Conservation (phyloP, 2,888 invertebrate genomes). For the Apodemia hepburni region DNA sequence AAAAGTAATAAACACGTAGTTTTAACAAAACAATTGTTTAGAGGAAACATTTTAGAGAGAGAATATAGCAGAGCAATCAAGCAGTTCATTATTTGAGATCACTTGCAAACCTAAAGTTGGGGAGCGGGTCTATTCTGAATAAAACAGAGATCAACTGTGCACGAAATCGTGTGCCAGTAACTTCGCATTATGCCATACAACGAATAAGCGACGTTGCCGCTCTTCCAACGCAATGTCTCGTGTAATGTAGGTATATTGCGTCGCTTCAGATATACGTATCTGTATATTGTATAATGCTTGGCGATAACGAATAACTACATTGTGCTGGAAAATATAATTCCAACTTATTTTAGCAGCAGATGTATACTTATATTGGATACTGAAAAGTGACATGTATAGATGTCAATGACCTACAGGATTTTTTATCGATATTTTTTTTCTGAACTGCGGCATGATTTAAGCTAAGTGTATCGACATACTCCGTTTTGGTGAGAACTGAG, state of each 20-base stretch:
- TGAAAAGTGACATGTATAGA: neutral
- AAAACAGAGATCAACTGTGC: constrained; percentile 27
- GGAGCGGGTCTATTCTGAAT: neutral
- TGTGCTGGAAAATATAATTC: constrained; percentile 9
- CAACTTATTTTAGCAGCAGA: neutral
- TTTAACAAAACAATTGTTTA: neutral
- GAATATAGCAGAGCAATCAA: neutral
- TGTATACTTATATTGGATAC: neutral
- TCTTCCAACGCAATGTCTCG: constrained; percentile 27
- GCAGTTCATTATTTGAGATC: neutral
- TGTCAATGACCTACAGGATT: neutral
- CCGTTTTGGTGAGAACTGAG: no score
- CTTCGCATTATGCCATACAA: constrained; percentile 29
- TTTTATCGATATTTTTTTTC: neutral
- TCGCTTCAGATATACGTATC: constrained; percentile 4
- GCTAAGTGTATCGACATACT: neutral
- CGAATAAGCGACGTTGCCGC: constrained; percentile 40
- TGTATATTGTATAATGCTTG: neutral
- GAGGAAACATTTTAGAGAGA: neutral
- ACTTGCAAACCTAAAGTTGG: neutral
- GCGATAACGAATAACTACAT: constrained; percentile 9
- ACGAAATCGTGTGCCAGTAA: constrained; percentile 31
- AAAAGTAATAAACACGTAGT: no score
- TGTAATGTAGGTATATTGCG: constrained; percentile 26
- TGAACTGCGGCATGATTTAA: neutral